A percentile compares a stretch with the other conserved stretches of the same genome.
phyloP scores from a whole-genome alignment of 2,888 invertebrate genomes.

The Euproctis similis region DNA sequence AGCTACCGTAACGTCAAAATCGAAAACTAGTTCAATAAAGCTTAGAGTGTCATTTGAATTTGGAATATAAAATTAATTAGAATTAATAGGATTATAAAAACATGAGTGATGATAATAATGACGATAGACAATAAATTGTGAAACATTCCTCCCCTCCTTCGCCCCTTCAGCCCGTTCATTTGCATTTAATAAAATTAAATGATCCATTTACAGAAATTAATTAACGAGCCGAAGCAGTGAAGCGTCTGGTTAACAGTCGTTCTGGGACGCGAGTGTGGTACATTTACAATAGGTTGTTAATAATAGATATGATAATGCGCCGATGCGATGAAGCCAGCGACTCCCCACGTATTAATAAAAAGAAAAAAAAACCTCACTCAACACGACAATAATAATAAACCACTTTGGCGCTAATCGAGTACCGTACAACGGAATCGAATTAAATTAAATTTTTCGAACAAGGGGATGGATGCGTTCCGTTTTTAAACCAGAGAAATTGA shows the following conservation, averaged over 20 bases:
- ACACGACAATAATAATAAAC: slow-evolving; percentile 65
- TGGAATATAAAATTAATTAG: slow-evolving; percentile 8
- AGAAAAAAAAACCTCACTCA: slow-evolving; percentile 68
- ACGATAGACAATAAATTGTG: slow-evolving; percentile 41
- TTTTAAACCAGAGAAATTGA: slow-evolving; percentile 13
- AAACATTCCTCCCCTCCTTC: slow-evolving; percentile 57
- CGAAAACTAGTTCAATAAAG: slow-evolving; percentile 34
- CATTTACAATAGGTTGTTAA: slow-evolving; percentile 44
- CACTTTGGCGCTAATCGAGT: slow-evolving; percentile 66
- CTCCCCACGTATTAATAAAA: slow-evolving; percentile 70
- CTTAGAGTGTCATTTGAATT: slow-evolving; percentile 22
- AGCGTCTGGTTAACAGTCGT: slow-evolving; percentile 55
- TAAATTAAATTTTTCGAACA: slow-evolving; percentile 54
- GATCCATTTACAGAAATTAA: slow-evolving; percentile 74
- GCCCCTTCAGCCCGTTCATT: too few relatives aligned
- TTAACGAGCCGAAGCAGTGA: slow-evolving; percentile 70
- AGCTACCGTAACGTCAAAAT: slow-evolving; percentile 60
- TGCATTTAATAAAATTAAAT: slow-evolving; percentile 75
- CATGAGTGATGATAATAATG: slow-evolving; percentile 39
- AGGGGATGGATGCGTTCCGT: slow-evolving; percentile 36
- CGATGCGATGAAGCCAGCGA: slow-evolving; percentile 50
- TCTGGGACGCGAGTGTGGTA: slow-evolving; percentile 13
- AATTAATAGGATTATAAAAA: slow-evolving; percentile 20
- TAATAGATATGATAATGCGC: slow-evolving; percentile 59
- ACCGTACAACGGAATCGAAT: slow-evolving; percentile 51